Evolutionary conservation across 2,888 invertebrate genomes (phyloP).

Genomic region (Lasioglossum malachurum): DNA sequence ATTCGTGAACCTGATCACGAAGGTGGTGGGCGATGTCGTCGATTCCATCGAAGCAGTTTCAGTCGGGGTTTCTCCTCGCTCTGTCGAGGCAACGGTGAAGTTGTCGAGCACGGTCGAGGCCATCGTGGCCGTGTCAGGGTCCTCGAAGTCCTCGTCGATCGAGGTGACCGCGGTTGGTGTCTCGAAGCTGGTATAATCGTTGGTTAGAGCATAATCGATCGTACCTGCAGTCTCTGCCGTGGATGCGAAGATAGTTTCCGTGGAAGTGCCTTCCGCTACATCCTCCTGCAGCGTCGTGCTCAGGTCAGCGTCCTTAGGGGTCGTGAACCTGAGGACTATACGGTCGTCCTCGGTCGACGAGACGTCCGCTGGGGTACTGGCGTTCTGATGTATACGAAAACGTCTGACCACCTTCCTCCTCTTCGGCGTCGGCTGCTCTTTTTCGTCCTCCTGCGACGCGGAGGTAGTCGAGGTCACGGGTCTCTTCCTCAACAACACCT

Average conservation of each 20-base stretch:
- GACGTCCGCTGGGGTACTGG: not conserved
- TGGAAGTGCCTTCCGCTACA: not conserved
- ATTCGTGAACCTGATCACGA: conserved; percentile 19
- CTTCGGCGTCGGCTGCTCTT: conserved; percentile 45
- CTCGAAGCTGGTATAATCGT: conserved; percentile 38
- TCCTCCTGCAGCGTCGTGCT: not conserved
- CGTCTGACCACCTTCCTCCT: conserved; percentile 78
- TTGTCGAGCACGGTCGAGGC: conserved; percentile 42
- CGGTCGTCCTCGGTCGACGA: conserved; percentile 20
- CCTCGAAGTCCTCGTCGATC: not conserved
- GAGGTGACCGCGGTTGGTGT: conserved; percentile 11
- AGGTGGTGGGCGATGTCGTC: conserved; percentile 22
- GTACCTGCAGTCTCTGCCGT: conserved; percentile 29
- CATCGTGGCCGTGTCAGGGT: conserved; percentile 21
- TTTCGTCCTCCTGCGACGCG: conserved; percentile 36
- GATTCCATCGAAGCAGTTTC: conserved; percentile 35
- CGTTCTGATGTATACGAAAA: conserved; percentile 67
- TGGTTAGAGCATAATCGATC: conserved; percentile 16
- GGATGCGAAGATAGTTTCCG: conserved; percentile 14
- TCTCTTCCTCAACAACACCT: conserved; percentile 72
- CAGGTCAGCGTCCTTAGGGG: not conserved
- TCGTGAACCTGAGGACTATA: not conserved
- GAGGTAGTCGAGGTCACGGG: conserved; percentile 55
- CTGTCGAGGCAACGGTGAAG: not conserved
- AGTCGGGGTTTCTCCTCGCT: not conserved